A percentile compares a stretch with the other conserved stretches of the same genome.
phyloP scores from a whole-genome alignment of 35 echinoderm and acorn worm species.

The Acanthaster planci region DNA sequence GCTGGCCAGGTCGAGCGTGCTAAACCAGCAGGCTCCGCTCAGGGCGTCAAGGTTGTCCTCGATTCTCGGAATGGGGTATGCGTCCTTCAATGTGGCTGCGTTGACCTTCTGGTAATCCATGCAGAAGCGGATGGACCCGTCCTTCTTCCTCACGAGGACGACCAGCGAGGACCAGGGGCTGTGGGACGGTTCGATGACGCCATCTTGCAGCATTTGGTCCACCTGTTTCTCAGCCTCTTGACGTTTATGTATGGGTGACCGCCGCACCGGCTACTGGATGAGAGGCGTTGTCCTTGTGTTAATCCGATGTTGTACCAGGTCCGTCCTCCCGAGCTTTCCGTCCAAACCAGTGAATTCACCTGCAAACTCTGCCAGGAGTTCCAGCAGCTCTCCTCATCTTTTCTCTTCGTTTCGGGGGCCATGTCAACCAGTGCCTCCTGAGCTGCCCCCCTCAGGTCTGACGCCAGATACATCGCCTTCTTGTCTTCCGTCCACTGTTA shows the following conservation, averaged over 20 bases:
- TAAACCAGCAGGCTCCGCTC: constrained; percentile 60
- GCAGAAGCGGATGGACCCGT: too few relatives aligned
- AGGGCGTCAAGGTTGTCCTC: constrained; percentile 63
- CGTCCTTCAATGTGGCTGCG: constrained; percentile 41
- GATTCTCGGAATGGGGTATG: constrained; percentile 78
- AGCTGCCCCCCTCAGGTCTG: too few relatives aligned
- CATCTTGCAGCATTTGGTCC: constrained; percentile 39
- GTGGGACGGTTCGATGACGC: constrained; percentile 54
- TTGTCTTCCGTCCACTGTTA: too few relatives aligned
- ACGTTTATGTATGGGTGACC: constrained; percentile 59
- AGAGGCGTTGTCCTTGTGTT: constrained; percentile 32
- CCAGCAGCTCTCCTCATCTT: constrained; percentile 18
- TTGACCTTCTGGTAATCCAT: constrained; percentile 76
- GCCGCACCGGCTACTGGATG: constrained; percentile 44
- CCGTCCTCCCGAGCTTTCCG: constrained; percentile 53
- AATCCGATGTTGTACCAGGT: constrained; percentile 53
- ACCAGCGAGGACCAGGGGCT: constrained; percentile 67
- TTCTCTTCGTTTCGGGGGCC: too few relatives aligned
- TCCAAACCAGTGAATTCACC: constrained; percentile 57
- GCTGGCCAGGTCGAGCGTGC: constrained; percentile 65
- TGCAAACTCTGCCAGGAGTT: background rate
- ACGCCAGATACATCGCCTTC: too few relatives aligned
- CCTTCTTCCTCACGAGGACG: constrained; percentile 77
- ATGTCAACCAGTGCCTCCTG: too few relatives aligned
- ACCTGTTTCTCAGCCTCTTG: constrained; percentile 57